These are phyloP conservation scores for Aleiodes alternator DNA, from an alignment of 2,888 invertebrate genomes.

Conservation along the genomic window DNA sequence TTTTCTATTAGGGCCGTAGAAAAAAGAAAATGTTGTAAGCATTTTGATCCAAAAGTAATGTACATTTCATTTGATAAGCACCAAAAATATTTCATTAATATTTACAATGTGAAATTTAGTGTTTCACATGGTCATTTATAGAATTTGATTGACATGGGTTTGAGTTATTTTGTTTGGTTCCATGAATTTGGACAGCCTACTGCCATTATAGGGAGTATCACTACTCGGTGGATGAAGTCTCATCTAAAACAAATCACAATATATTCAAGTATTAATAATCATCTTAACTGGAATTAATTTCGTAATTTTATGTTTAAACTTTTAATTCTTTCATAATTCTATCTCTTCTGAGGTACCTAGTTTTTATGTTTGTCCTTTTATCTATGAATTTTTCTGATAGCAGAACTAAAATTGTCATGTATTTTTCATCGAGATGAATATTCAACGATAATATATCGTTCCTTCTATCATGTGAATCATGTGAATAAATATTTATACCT, in stretches of 20 bases:
- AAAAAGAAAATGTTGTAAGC: not conserved
- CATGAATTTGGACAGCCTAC: constrained; percentile 77
- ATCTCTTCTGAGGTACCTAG: no score
- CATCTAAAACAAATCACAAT: constrained; percentile 77
- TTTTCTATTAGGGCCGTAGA: no score
- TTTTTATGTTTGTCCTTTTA: no score
- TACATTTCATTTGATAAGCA: not conserved
- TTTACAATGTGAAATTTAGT: constrained; percentile 50
- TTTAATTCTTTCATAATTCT: no score
- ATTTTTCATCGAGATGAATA: no score
- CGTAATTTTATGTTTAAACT: no score
- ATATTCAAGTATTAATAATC: constrained; percentile 8
- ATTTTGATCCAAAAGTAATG: not conserved
- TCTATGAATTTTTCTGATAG: no score
- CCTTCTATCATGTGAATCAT: no score
- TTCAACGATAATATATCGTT: no score
- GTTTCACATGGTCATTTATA: not conserved
- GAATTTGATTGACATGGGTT: not conserved
- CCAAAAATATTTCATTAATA: constrained; percentile 41
- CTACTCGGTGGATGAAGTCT: constrained; percentile 82
- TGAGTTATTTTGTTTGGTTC: constrained; percentile 69
- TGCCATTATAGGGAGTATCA: constrained; percentile 78
- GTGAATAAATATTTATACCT: constrained; percentile 23
- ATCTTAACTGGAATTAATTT: not conserved
- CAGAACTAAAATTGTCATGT: no score